Base-by-base conservation (phyloP, 2,113 vertebrate genomes). In the Varanus salvator region DNA sequence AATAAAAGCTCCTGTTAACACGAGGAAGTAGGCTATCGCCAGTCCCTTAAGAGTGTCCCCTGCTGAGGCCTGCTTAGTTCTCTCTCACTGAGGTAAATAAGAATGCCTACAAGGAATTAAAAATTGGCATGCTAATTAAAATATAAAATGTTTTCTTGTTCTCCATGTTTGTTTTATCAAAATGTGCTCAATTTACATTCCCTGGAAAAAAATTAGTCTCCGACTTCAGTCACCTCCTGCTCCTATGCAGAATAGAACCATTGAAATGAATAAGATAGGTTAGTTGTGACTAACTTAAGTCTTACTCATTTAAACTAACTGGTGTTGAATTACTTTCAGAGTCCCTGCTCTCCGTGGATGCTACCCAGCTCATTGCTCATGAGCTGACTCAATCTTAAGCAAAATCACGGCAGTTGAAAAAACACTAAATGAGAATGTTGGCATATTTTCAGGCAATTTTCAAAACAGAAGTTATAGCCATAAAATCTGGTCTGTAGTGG, bases 401-500 rank as follows among this genome's bases (percentile, higher is more conserved):
- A 94, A 94, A 93, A 91, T n/a, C 85, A 87, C 48, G 29, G 15
- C 38, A 90, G 54, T 1, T 57, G 8, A 14, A 29, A 54, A 75
- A 52, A 23, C n/a, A 4, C 34, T 81, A 83, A 89, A 88, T 84
- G 80, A 38, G 90, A 90, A 89, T 52, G 87, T 93, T 93, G 94
- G 90, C 89, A 92, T 71, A 89, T 92, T 86, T 87, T 89, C 15
- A 82, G 29, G 38, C n/a, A 57, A 60, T 87, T 83, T 72, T 34
- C 84, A 84, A 93, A 89, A 88, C 80, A 96, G 87, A 93, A 93
- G 93, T 94, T 96, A 88, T 89, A 91, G 54, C 29, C 94, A 77
- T 94, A 71, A 91, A 93, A 82, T 87, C 94, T 94, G 84, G 94
- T 81, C 94, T 95, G 93, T 95, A 96, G 93, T 93, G 95, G 86